phyloP scores from a whole-genome alignment of 2,113 vertebrate genomes.

The Etheostoma cragini region DNA sequence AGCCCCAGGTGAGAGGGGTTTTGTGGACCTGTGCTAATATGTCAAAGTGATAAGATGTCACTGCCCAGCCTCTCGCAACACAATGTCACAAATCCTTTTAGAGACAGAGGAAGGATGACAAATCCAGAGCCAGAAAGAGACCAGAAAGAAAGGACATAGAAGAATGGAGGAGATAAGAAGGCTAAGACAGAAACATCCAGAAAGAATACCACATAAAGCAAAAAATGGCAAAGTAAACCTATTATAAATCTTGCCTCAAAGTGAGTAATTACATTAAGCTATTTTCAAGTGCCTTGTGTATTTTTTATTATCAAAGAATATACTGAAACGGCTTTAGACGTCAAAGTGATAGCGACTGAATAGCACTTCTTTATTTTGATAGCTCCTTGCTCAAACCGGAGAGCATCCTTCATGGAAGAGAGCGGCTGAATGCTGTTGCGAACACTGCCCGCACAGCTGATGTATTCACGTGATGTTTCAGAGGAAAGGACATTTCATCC shows the following conservation, averaged over 20 bases:
- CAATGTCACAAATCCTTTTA: conserved; percentile 28
- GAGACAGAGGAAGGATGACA: conserved; percentile 3
- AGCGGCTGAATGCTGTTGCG: no score
- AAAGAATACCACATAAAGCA: not conserved
- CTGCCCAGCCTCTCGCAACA: conserved; percentile 17
- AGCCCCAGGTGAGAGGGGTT: conserved; percentile 40
- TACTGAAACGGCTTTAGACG: not conserved
- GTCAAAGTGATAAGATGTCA: conserved; percentile 40
- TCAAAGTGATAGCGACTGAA: not conserved
- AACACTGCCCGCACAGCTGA: no score
- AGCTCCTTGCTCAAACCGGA: no score
- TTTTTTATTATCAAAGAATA: conserved; percentile 13
- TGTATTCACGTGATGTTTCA: no score
- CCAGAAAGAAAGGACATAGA: not conserved
- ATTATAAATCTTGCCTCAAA: not conserved
- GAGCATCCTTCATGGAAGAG: no score
- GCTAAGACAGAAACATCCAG: not conserved
- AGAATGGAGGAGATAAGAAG: conserved; percentile 1
- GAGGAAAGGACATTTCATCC: no score
- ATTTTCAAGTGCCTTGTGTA: not conserved
- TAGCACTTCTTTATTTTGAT: no score
- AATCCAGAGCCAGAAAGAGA: conserved; percentile 6
- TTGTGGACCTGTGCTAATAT: conserved; percentile 19
- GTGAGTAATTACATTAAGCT: not conserved
- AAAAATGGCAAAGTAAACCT: not conserved